These are phyloP conservation scores for Macropus fuliginosus DNA, from an alignment of 2,797 vertebrate genomes.

Conservation along the genomic window DNA sequence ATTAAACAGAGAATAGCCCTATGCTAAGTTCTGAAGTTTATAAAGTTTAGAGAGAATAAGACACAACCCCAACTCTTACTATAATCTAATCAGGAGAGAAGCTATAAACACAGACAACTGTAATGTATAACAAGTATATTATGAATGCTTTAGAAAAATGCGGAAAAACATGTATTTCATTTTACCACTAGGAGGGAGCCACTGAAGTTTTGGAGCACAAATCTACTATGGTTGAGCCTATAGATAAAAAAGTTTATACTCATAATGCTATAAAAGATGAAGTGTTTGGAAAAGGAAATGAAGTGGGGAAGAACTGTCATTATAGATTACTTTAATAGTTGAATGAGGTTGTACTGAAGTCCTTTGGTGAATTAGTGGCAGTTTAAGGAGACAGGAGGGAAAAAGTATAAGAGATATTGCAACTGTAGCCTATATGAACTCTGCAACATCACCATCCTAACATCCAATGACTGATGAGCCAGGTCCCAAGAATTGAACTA, in stretches of 20 bases:
- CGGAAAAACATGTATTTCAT: background rate
- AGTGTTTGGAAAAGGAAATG: background rate
- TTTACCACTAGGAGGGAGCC: background rate
- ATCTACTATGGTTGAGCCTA: background rate
- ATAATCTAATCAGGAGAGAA: background rate
- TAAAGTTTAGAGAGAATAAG: background rate
- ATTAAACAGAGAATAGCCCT: background rate
- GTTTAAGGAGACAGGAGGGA: background rate
- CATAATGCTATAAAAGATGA: background rate
- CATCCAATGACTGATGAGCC: background rate
- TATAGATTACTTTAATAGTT: background rate
- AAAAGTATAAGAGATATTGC: background rate
- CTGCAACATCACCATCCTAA: background rate
- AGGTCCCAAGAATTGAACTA: background rate
- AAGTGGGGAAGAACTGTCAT: background rate
- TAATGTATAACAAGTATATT: background rate
- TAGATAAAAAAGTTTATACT: too few species aligned
- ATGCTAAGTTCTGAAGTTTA: background rate
- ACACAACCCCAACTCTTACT: background rate
- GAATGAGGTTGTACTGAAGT: background rate
- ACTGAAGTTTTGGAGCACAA: background rate
- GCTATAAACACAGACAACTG: background rate
- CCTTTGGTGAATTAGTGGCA: background rate
- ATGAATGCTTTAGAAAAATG: background rate
- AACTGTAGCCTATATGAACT: background rate